phyloP scores from a whole-genome alignment of 2,797 vertebrate genomes.

The Gephyroberyx darwinii region DNA sequence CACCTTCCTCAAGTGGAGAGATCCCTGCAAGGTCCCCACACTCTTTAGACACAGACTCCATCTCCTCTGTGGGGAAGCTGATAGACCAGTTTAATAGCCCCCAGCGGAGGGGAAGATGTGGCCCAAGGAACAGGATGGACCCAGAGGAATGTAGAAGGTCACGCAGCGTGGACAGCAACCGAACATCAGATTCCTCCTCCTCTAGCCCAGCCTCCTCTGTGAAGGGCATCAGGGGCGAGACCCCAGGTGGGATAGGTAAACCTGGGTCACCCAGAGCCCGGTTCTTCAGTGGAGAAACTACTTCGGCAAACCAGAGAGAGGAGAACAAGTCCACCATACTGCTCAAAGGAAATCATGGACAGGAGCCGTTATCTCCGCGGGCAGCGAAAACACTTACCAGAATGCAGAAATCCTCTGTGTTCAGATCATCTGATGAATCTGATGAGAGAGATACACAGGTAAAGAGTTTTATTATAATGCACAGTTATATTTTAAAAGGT shows the following conservation, averaged over 20 bases:
- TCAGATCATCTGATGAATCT: constrained; percentile 43
- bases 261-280: constrained; percentile 66
- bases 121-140: constrained; percentile 83
- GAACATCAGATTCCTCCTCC: constrained; percentile 66
- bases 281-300: constrained; percentile 51
- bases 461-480: constrained; percentile 33
- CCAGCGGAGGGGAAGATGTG: constrained; percentile 84
- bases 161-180: constrained; percentile 85
- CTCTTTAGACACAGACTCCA: constrained; percentile 85
- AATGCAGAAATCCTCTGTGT: constrained; percentile 43
- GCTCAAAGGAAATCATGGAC: constrained; percentile 37
- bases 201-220: constrained; percentile 66
- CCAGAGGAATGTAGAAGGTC: constrained; percentile 88
- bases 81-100: constrained; percentile 90
- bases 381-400: constrained; percentile 50
- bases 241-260: constrained; percentile 51
- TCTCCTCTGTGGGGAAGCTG: constrained; percentile 87
- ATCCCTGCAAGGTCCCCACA: constrained; percentile 63
- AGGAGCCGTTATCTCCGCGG: constrained; percentile 35
- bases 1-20: constrained; percentile 18
- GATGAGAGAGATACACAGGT: constrained; percentile 78
- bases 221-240: constrained; percentile 45
- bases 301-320: constrained; percentile 39
- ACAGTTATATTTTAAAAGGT: constrained; percentile 18
- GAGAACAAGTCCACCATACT: constrained; percentile 41